Conservation (phyloP, 2,888 invertebrate genomes). For the Eilema sororculum region DNA sequence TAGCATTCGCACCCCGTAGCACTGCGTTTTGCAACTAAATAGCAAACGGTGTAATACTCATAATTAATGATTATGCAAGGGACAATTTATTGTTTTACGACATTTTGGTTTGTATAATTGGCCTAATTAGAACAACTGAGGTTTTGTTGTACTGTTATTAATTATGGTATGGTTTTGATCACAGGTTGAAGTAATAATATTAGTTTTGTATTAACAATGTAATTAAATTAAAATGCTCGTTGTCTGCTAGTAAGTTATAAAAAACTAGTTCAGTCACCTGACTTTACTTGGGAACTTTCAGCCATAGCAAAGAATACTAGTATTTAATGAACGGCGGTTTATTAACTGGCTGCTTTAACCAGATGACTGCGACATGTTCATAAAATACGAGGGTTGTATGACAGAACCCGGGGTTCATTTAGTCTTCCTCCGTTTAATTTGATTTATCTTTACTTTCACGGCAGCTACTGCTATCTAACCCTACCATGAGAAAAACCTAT, state of each 20-base stretch:
- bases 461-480: background rate
- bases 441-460: background rate
- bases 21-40: constrained; percentile 53
- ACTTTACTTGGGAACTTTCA: background rate
- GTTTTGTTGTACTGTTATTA: background rate
- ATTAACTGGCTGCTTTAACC: no score
- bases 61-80: constrained; percentile 35
- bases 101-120: constrained; percentile 21
- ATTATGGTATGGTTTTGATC: background rate
- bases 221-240: background rate
- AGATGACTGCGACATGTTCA: no score
- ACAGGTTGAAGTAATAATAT: constrained; percentile 5
- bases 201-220: background rate
- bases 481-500: background rate
- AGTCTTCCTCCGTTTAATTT: background rate
- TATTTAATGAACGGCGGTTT: no score
- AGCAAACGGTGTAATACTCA: constrained; percentile 27
- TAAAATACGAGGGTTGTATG: no score
- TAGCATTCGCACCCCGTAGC: constrained; percentile 65
- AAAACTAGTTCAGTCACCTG: background rate
- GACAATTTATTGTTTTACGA: constrained; percentile 26
- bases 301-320: no score
- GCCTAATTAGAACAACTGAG: background rate
- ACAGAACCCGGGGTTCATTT: no score
- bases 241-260: background rate